These are phyloP conservation scores for Synanthedon andrenaeformis DNA, from an alignment of 2,888 invertebrate genomes.

Conservation along the genomic window DNA sequence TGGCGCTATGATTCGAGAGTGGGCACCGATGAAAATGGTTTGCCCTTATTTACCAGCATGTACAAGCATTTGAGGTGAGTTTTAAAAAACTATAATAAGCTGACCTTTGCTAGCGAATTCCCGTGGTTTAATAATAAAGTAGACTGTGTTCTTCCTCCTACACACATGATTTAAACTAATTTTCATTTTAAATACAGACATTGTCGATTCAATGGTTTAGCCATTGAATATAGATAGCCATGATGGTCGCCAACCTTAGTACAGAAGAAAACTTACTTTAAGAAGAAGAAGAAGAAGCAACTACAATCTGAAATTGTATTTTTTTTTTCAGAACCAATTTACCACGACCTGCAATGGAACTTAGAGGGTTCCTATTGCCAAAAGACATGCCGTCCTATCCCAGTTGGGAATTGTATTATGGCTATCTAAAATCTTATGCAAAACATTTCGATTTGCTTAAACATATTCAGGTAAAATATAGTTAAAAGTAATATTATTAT, in stretches of 20 bases:
- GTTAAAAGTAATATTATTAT: neutral
- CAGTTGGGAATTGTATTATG: conserved; percentile 36
- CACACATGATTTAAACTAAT: neutral
- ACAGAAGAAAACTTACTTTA: too few species aligned
- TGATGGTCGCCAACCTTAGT: too few species aligned
- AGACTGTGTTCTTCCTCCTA: neutral
- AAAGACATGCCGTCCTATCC: conserved; percentile 42
- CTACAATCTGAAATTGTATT: neutral
- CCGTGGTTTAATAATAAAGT: too few species aligned
- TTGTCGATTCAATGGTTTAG: too few species aligned
- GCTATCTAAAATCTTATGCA: conserved; percentile 40
- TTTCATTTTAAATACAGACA: too few species aligned
- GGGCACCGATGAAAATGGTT: conserved; percentile 67
- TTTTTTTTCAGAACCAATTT: conserved; percentile 45
- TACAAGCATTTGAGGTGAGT: conserved; percentile 74
- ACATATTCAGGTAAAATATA: conserved; percentile 38
- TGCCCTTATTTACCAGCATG: conserved; percentile 76
- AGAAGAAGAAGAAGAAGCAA: too few species aligned
- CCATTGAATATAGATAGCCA: too few species aligned
- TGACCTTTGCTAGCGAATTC: neutral
- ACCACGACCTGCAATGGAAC: conserved; percentile 58
- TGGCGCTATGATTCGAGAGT: conserved; percentile 60
- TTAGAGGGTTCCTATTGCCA: conserved; percentile 44
- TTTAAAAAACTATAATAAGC: neutral
- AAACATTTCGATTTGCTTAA: conserved; percentile 41